Base-by-base conservation (phyloP, 1,140 invertebrate species). In the Euwallacea fornicatus region DNA sequence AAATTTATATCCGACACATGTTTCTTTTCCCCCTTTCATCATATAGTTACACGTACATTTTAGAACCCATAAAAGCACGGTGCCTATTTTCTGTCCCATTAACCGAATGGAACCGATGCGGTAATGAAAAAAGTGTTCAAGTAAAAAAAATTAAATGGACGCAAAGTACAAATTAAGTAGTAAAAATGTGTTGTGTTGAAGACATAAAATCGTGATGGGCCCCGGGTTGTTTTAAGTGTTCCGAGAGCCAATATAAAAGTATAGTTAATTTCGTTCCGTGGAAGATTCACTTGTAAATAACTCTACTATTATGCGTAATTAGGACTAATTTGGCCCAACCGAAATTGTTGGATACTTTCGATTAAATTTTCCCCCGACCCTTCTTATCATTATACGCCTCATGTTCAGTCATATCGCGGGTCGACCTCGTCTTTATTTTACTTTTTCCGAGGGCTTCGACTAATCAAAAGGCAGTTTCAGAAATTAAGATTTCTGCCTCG, bases 291-390 rank as follows among this genome's bases (percentile, higher is more conserved):
- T 61, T 68, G 66, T 55, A 68, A 67, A 73, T 73, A 66, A 60
- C 71, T 73, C 65, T 59, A 73, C 66, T 65, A 73, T 73, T 73
- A 73, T 68, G 33, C 43, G 66, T 65, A 73, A 73, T 73, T 73
- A 73, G 71, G 65, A 55, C 66, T 66, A 73, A 73, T 73, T 66
- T 73, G 42, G 55, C 60, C 50, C 65, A 73, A 73, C 46, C 59
- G 66, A 73, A 73, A 73, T 73, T 68, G 71, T 73, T 67, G 43
- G 43, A 71, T 60, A 71, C 63, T 59, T 66, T 71, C 69, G 69
- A 71, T 72, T 66, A 72, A 72, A 66, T 65, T 66, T 43, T 33
- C 21, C 21, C 21, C 21, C 21, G 21, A 33, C 21, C 21, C 21
- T 33, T 33, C 21, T 33, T 33, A 33, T 33, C 21, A 33, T 33